Evolutionary conservation across 2,888 invertebrate genomes (phyloP).

Genomic region (Gastrophysa polygoni): DNA sequence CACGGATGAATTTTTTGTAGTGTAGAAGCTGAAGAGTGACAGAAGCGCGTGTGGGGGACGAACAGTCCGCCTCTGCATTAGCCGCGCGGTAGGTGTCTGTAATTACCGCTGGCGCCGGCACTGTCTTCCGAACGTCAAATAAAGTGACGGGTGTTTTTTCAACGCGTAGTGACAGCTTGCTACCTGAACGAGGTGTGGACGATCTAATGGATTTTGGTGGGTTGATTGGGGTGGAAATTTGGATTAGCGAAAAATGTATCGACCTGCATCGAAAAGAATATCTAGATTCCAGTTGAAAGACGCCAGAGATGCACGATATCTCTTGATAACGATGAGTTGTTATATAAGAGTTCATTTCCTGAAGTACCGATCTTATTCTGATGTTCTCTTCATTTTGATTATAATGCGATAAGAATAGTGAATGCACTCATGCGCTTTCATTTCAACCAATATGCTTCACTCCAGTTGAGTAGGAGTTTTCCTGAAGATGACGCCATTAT

Average conservation of each 20-base stretch:
- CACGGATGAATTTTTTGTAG: not conserved
- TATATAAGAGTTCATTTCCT: too few relatives aligned
- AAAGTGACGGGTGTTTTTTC: constrained; percentile 29
- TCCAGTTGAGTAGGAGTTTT: too few relatives aligned
- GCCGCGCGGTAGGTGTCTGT: constrained; percentile 39
- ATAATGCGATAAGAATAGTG: too few relatives aligned
- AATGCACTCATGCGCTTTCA: too few relatives aligned
- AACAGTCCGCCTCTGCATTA: constrained; percentile 50
- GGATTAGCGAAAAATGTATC: not conserved
- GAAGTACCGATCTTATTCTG: too few relatives aligned
- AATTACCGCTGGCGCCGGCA: constrained; percentile 49
- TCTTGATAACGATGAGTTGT: too few relatives aligned
- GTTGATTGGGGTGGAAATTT: not conserved
- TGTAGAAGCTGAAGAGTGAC: constrained; percentile 17
- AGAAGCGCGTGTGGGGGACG: constrained; percentile 46
- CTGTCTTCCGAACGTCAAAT: constrained; percentile 40
- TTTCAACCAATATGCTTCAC: too few relatives aligned
- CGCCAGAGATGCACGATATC: too few relatives aligned
- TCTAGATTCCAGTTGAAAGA: not conserved
- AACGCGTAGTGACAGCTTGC: not conserved
- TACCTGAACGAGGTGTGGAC: constrained; percentile 11
- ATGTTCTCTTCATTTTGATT: too few relatives aligned
- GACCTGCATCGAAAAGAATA: not conserved
- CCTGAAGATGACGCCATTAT: too few relatives aligned
- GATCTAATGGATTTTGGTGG: constrained; percentile 10